Conservation (phyloP, 2,888 invertebrate species). For the Congeria kusceri region DNA sequence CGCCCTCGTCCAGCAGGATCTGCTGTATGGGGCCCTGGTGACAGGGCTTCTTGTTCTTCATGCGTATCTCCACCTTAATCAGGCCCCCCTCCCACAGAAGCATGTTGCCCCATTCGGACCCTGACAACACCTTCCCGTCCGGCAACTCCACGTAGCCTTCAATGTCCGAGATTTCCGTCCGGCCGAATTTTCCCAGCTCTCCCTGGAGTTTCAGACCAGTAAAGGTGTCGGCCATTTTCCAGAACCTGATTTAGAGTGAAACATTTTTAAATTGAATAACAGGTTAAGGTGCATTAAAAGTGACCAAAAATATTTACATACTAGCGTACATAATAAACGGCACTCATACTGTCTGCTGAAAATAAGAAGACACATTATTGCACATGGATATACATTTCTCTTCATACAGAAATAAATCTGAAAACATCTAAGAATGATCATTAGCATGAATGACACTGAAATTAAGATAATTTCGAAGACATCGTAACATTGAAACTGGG, state of each 20-base stretch:
- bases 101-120: constrained; percentile 96
- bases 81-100: constrained; percentile 95
- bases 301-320: no score
- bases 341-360: no score
- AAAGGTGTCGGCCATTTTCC: constrained; percentile 96
- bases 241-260: constrained; percentile 95
- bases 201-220: constrained; percentile 96
- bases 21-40: constrained; percentile 92
- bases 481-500: no score
- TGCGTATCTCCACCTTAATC: constrained; percentile 89
- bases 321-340: no score
- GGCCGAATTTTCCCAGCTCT: constrained; percentile 95
- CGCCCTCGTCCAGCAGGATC: constrained; percentile 87
- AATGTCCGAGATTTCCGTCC: constrained; percentile 96
- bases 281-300: no score
- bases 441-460: no score
- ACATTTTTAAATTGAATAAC: no score
- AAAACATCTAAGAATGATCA: no score
- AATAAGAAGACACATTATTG: no score
- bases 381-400: no score
- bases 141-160: constrained; percentile 93
- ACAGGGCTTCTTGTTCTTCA: constrained; percentile 88
- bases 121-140: constrained; percentile 95
- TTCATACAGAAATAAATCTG: no score
- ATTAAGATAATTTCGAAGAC: no score